These are phyloP conservation scores for Microtus richardsoni DNA, from an alignment of 2,113 vertebrate species.

Conservation along the genomic window DNA sequence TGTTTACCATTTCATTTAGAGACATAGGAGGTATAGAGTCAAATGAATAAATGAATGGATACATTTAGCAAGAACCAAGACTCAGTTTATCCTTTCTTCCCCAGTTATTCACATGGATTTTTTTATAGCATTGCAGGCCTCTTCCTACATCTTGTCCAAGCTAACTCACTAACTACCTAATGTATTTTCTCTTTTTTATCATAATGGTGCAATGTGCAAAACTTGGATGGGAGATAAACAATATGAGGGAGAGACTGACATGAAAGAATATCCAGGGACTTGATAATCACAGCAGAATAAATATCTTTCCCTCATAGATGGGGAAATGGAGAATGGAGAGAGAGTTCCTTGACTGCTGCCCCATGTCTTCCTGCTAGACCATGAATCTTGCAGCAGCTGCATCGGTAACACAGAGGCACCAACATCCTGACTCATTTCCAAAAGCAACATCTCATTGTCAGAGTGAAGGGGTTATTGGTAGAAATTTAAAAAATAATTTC, in stretches of 20 bases:
- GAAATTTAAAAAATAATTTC: constrained; percentile 14
- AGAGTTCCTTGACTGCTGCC: neutral
- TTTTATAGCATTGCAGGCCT: neutral
- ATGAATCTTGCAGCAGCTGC: neutral
- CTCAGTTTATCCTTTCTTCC: neutral
- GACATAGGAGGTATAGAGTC: neutral
- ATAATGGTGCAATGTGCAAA: neutral
- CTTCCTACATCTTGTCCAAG: neutral
- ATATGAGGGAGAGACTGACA: neutral
- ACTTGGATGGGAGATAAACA: neutral
- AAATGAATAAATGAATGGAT: neutral
- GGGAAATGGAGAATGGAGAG: neutral
- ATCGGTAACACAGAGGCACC: neutral
- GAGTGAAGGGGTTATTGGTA: neutral
- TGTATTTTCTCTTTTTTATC: neutral
- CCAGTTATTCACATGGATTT: neutral
- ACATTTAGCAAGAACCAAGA: neutral
- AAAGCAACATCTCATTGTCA: neutral
- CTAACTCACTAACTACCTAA: neutral
- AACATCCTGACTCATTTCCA: neutral
- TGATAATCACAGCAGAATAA: neutral
- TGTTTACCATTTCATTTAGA: neutral
- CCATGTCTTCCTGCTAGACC: neutral
- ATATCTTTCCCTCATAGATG: neutral
- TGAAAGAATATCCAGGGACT: neutral